A percentile compares a stretch with the other conserved stretches of the same genome.
phyloP scores from a whole-genome alignment of 2,797 vertebrate species.

The Pachyuromys duprasi region DNA sequence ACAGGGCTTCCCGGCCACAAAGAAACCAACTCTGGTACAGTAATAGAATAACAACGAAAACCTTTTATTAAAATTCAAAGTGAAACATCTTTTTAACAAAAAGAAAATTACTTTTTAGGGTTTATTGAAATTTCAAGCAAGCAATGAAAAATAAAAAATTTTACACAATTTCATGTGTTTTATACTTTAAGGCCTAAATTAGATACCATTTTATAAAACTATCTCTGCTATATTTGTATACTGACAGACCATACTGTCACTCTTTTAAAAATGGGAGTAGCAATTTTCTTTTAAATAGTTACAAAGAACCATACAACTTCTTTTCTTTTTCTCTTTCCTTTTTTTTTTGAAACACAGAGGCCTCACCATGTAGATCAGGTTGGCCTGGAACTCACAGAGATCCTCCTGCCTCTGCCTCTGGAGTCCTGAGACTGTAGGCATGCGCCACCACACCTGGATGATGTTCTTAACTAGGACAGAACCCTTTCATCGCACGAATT shows the following conservation, averaged over 20 bases:
- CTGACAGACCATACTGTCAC: conserved; percentile 41
- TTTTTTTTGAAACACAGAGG: not conserved
- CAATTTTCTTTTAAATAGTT: conserved; percentile 64
- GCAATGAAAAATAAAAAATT: conserved; percentile 62
- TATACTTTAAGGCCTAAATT: conserved; percentile 72
- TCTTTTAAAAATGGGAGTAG: conserved; percentile 60
- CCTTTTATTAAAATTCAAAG: conserved; percentile 50
- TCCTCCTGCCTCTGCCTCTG: not conserved
- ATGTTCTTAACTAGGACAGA: conserved; percentile 49
- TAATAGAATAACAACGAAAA: conserved; percentile 45
- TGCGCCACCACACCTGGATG: not conserved
- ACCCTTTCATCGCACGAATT: conserved; percentile 35
- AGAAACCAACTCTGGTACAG: conserved; percentile 49
- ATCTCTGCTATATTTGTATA: conserved; percentile 59
- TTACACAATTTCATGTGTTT: conserved; percentile 68
- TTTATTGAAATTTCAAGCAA: conserved; percentile 81
- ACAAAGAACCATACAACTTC: conserved; percentile 47
- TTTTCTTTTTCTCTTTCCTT: not conserved
- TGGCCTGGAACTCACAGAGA: not conserved
- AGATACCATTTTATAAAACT: conserved; percentile 77
- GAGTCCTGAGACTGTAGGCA: not conserved
- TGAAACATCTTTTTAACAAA: conserved; percentile 29
- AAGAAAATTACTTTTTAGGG: conserved; percentile 61
- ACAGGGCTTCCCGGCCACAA: conserved; percentile 34
- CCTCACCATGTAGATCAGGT: not conserved